phyloP scores from a whole-genome alignment of 2,797 vertebrate genomes.

The Micrastur ruficollis region DNA sequence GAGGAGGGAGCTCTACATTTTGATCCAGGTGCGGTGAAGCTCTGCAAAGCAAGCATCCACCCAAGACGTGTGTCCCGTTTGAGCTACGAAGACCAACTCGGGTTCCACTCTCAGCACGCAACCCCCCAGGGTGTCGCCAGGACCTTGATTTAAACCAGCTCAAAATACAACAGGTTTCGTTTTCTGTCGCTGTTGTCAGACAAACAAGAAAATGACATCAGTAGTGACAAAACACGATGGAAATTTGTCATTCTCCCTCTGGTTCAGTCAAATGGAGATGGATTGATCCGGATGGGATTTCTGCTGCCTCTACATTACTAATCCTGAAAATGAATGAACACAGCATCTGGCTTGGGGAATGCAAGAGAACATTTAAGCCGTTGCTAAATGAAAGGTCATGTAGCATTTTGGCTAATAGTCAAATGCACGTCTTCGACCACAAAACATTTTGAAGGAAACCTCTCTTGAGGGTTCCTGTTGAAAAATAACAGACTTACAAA shows the following conservation, averaged over 20 bases:
- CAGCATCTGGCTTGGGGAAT: background rate
- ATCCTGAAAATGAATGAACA: background rate
- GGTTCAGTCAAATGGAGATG: background rate
- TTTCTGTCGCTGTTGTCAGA: background rate
- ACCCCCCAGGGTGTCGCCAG: background rate
- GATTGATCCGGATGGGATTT: background rate
- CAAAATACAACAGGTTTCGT: background rate
- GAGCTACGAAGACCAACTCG: fast-evolving
- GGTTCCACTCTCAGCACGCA: background rate
- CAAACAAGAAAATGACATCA: background rate
- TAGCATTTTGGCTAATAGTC: background rate
- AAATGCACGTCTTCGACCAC: background rate
- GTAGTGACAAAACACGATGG: background rate
- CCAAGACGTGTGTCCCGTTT: fast-evolving
- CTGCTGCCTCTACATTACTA: background rate
- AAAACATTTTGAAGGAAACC: background rate
- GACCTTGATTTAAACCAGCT: background rate
- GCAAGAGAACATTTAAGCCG: background rate
- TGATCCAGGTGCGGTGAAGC: background rate
- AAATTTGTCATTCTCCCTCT: background rate
- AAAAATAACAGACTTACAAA: background rate
- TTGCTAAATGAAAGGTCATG: background rate
- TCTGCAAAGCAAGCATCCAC: background rate
- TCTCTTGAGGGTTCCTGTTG: background rate
- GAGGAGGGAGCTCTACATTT: background rate